These are phyloP conservation scores for Zoroaster sp. DNA, from an alignment of 53 echinoderm and acorn worm species.

Conservation along the genomic window DNA sequence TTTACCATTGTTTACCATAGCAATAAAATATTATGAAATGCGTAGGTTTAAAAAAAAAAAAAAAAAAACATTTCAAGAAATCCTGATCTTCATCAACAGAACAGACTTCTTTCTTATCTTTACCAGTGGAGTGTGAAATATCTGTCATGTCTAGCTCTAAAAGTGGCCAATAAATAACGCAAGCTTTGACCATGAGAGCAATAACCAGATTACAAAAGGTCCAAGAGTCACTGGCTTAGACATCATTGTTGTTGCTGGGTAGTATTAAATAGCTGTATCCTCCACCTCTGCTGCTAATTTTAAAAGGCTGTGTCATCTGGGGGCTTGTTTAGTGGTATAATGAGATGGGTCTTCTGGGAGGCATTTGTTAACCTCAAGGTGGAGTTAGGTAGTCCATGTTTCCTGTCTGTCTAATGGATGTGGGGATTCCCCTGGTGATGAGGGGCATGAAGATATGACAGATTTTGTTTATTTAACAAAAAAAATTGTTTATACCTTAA, in stretches of 20 bases:
- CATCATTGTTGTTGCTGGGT: conserved; percentile 25
- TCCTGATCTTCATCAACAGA: too few species aligned
- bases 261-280: background rate
- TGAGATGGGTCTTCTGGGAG: conserved; percentile 16
- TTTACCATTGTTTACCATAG: too few species aligned
- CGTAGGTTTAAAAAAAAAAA: background rate
- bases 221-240: conserved; percentile 32
- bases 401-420: too few species aligned
- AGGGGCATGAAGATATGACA: too few species aligned
- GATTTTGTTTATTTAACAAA: too few species aligned
- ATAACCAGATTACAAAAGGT: conserved; percentile 43
- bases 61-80: too few species aligned
- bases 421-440: background rate
- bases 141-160: conserved; percentile 1
- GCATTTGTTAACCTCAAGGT: background rate
- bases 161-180: conserved; percentile 21
- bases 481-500: too few species aligned
- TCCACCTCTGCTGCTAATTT: too few species aligned
- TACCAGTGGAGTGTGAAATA: background rate
- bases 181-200: background rate
- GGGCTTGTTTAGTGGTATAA: background rate
- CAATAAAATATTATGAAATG: too few species aligned
- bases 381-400: background rate
- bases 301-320: background rate
- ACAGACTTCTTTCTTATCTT: background rate